Percentiles rank a stretch among this genome's conserved stretches.
Conservation (phyloP, 2,113 vertebrate genomes). For the Neotragus moschatus region DNA sequence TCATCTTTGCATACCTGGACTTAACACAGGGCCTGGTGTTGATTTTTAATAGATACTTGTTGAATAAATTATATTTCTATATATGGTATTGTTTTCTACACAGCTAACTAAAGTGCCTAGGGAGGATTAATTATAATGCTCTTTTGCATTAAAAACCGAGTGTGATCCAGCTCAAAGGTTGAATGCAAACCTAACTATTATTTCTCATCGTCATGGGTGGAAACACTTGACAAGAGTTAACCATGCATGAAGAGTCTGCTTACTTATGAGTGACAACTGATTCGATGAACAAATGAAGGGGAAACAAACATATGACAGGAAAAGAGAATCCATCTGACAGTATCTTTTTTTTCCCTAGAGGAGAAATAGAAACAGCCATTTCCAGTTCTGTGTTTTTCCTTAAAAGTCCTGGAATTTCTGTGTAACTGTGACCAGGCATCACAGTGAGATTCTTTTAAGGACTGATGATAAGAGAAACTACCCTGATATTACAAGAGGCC, state of each 20-base stretch:
- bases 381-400: background rate
- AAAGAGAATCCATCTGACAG: background rate
- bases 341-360: background rate
- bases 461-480: background rate
- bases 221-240: conserved; percentile 42
- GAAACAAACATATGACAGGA: background rate
- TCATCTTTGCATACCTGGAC: background rate
- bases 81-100: background rate
- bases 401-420: background rate
- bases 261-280: background rate
- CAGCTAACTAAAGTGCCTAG: background rate
- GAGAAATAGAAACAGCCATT: conserved; percentile 37
- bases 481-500: background rate
- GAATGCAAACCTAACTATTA: conserved; percentile 16
- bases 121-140: background rate
- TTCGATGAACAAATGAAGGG: conserved; percentile 37
- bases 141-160: conserved; percentile 27
- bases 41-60: conserved; percentile 4
- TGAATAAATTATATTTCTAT: conserved; percentile 13
- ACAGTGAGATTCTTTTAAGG: conserved; percentile 6
- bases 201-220: background rate
- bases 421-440: background rate
- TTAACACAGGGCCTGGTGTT: background rate
- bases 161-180: background rate
- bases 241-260: background rate